A percentile compares a stretch with the other conserved stretches of the same genome.
These are phyloP conservation scores for Scalopus aquaticus DNA, from an alignment of 2,113 vertebrate species.

Conservation along the genomic window DNA sequence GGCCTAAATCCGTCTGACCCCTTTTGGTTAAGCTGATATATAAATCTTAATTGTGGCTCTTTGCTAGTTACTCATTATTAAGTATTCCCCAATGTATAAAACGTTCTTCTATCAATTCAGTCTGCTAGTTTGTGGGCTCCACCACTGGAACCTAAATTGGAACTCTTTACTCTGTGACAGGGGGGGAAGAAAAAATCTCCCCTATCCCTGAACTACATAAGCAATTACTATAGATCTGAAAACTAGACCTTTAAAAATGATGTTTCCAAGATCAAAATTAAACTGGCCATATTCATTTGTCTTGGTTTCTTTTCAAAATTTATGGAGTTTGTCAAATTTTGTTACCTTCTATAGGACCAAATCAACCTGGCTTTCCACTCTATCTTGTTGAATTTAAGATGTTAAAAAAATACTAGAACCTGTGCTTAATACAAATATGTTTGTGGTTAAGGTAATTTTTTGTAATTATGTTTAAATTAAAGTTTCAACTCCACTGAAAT, in stretches of 20 bases:
- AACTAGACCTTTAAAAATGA: neutral
- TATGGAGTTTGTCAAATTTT: neutral
- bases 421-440: neutral
- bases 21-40: neutral
- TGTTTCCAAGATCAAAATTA: neutral
- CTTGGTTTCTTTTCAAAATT: neutral
- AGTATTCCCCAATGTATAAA: neutral
- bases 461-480: neutral
- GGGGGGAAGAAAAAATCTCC: neutral
- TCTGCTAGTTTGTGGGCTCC: neutral
- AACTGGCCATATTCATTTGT: neutral
- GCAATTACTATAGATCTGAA: neutral
- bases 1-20: fast-evolving
- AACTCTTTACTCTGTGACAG: neutral
- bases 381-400: neutral
- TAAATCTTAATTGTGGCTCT: neutral
- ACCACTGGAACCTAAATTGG: neutral
- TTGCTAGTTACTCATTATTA: neutral
- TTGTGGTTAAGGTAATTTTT: neutral
- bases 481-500: neutral
- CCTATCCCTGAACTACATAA: neutral
- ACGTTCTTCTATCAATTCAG: neutral
- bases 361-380: neutral
- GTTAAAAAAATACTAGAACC: neutral
- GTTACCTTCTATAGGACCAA: neutral